Evolutionary conservation across 2,888 invertebrate genomes (phyloP).

Genomic region (Proisotoma minuta): DNA sequence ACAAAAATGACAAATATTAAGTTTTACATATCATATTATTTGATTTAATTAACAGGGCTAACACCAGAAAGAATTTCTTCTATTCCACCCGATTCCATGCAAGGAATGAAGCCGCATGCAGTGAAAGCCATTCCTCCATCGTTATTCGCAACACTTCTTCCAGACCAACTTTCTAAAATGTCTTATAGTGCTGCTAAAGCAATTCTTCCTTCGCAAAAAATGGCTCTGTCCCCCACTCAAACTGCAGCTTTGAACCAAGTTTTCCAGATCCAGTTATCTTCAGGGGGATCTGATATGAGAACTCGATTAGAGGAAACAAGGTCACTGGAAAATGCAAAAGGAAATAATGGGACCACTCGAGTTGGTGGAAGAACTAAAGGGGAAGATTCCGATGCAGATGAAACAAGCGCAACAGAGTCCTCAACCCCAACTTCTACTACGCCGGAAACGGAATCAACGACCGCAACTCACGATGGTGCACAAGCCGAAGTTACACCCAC

Average conservation of each 20-base stretch:
- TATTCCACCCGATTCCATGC: conserved; percentile 38
- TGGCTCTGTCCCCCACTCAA: conserved; percentile 24
- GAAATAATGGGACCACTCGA: background rate
- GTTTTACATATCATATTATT: too few species aligned
- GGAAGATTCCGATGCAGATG: background rate
- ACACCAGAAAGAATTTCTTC: conserved; percentile 35
- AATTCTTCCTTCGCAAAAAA: conserved; percentile 19
- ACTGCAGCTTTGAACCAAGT: conserved; percentile 24
- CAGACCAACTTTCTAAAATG: conserved; percentile 34
- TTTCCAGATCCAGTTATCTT: conserved; percentile 18
- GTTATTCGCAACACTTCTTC: conserved; percentile 23
- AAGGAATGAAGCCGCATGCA: conserved; percentile 39
- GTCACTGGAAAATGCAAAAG: background rate
- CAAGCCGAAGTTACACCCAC: background rate
- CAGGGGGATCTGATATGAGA: background rate
- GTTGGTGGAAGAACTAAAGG: background rate
- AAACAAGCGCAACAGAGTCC: background rate
- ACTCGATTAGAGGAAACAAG: background rate
- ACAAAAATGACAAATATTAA: too few species aligned
- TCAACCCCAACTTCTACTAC: background rate
- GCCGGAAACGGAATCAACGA: background rate
- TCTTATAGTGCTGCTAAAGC: conserved; percentile 35
- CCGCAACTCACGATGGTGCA: background rate
- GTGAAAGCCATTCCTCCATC: conserved; percentile 29
- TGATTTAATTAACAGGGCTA: conserved; percentile 29